Evolutionary conservation across 2,113 vertebrate species (phyloP), one percentile per base, ranked within the genome.

Genomic region (Grammomys surdaster): DNA sequence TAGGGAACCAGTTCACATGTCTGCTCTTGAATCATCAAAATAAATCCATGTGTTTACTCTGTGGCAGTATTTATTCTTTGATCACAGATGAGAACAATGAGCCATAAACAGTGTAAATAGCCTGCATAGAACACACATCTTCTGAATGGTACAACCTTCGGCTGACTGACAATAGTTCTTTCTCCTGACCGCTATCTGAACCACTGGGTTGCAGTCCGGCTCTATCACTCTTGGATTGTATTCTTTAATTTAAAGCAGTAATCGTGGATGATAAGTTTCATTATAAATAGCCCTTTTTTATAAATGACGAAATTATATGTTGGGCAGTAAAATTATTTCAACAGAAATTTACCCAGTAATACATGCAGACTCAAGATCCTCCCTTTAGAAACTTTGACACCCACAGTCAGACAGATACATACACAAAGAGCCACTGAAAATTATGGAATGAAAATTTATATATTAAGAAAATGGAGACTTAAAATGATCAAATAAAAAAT

Each of bases 321-420:
- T 76, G 13, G 72, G 16, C 11, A 84, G 16, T n/a, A 56, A 87
- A 89, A 75, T 80, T 13, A 95, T 40, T 94, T 91, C 91, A 87
- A 78, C 3, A 94, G 3, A 84, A 40, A 84, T 91, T 56, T 77
- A 73, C 3, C 20, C 22, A 51, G 7, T 1, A 82, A 31, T 60
- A 56, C 36, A 1, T 16, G 1, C n/a, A 70, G 4, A 72, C 12
- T 43, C 24, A 93, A 93, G 58, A 46, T 72, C 28, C 48, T 43
- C n/a, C 75, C 90, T 69, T 70, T 31, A 28, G 51, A 16, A 43
- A 28, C 4, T 31, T 2, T 75, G 2, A 31, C 1, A 58, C 1
- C 33, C 13, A 84, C 7, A 69, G 22, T 65, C 33, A 87, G 19
- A 58, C 0, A 69, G 26, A 87, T 6, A 84, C 7, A 70, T 12